These are phyloP conservation scores for Chromis chromis DNA, from an alignment of 2,797 vertebrate genomes.

Conservation along the genomic window DNA sequence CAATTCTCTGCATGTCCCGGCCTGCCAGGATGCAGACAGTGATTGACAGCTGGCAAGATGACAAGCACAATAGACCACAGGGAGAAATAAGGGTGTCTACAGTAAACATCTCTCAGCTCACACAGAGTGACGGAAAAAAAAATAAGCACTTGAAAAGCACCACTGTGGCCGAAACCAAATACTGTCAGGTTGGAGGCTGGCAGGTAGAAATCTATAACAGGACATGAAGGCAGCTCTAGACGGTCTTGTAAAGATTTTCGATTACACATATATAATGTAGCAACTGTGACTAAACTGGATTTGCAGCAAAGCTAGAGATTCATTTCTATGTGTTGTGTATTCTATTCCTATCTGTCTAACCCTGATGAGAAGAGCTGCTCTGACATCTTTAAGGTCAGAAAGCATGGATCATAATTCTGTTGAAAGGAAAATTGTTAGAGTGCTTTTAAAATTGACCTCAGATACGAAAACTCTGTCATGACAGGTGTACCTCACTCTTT, in stretches of 20 bases:
- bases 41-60: conserved; percentile 77
- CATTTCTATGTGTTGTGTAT: not conserved
- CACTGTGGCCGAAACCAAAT: conserved; percentile 43
- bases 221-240: conserved; percentile 13
- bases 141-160: conserved; percentile 56
- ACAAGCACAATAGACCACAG: conserved; percentile 59
- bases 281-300: not conserved
- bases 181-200: conserved; percentile 30
- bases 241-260: conserved; percentile 23
- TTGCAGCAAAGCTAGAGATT: not conserved
- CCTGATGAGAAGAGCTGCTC: conserved; percentile 6
- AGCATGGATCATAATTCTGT: not conserved
- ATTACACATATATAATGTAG: conserved; percentile 8
- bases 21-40: conserved; percentile 53
- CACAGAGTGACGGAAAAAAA: conserved; percentile 16
- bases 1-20: conserved; percentile 57
- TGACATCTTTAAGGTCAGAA: conserved; percentile 4
- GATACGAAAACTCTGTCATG: not conserved
- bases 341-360: not conserved
- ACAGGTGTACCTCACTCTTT: not conserved
- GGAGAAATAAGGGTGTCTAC: conserved; percentile 50
- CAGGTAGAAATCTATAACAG: conserved; percentile 27
- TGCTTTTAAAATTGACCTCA: conserved; percentile 15
- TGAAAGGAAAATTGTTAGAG: not conserved
- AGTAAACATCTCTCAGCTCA: conserved; percentile 56